A percentile compares a stretch with the other conserved stretches of the same genome.
Conservation (phyloP, 2,113 vertebrate species). For the Psettodes erumei region DNA sequence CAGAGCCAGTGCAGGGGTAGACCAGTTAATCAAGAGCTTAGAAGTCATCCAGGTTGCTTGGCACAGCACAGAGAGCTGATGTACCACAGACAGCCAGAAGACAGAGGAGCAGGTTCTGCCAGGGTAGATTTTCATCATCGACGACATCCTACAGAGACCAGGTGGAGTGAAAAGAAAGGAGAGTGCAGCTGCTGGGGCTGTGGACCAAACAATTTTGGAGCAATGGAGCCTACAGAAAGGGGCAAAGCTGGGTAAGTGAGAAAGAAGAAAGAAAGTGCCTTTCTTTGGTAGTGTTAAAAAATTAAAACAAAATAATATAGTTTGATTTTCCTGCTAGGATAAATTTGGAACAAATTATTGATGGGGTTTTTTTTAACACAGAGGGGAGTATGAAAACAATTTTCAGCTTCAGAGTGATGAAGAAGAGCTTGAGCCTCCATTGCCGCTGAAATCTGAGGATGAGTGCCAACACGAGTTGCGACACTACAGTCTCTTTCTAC, state of each 20-base stretch:
- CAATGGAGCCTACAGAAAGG: conserved; percentile 26
- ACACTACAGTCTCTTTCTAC: not conserved
- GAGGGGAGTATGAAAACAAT: conserved; percentile 28
- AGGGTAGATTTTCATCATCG: not conserved
- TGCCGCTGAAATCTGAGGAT: conserved; percentile 67
- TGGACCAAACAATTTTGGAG: not conserved
- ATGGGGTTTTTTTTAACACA: conserved; percentile 17
- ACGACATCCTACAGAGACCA: not conserved
- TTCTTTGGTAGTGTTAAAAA: not conserved
- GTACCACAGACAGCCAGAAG: conserved; percentile 1
- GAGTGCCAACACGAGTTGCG: conserved; percentile 52
- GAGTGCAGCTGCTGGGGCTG: conserved; percentile 2
- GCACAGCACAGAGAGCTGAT: not conserved
- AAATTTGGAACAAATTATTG: not conserved
- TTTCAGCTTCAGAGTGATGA: conserved; percentile 37
- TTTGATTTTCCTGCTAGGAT: not conserved
- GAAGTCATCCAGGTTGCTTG: not conserved
- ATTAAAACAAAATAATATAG: not conserved
- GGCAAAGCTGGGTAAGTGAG: conserved; percentile 32
- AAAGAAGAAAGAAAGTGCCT: conserved; percentile 3
- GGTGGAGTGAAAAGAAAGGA: not conserved
- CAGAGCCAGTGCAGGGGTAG: not conserved
- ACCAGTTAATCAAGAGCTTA: not conserved
- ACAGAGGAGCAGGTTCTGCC: not conserved
- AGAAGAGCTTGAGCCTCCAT: conserved; percentile 62